Evolutionary conservation across 2,113 vertebrate genomes (phyloP).

Genomic region (Trematomus loennbergii): DNA sequence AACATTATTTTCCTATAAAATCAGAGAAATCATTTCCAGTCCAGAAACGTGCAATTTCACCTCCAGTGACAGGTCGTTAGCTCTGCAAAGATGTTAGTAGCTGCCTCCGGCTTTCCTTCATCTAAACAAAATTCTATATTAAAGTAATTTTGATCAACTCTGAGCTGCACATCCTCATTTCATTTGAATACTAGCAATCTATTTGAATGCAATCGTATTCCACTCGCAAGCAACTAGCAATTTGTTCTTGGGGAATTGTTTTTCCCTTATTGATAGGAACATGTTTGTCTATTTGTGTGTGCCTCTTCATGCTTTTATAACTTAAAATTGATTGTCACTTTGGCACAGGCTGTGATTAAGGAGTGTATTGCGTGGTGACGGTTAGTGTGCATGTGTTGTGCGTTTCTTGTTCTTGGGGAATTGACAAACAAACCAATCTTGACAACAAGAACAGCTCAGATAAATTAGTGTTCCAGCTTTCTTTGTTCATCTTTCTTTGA

Average conservation of each 20-base stretch:
- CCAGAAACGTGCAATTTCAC: background rate
- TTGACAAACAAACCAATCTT: constrained; percentile 55
- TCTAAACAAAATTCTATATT: constrained; percentile 1
- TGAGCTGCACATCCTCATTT: constrained; percentile 23
- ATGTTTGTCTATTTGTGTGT: background rate
- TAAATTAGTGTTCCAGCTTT: constrained; percentile 60
- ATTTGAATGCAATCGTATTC: constrained; percentile 21
- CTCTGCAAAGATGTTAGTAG: background rate
- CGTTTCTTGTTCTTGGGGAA: constrained; percentile 22
- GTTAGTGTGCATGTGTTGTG: constrained; percentile 1
- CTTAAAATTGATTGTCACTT: constrained; percentile 54
- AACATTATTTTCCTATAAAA: constrained; percentile 25
- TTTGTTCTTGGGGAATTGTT: constrained; percentile 12
- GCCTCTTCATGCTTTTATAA: constrained; percentile 17
- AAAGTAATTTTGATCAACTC: background rate
- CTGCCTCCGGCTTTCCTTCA: background rate
- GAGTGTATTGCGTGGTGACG: constrained; percentile 12
- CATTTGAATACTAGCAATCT: constrained; percentile 35
- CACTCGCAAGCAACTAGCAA: constrained; percentile 32
- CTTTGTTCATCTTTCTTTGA: constrained; percentile 54
- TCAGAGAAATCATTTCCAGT: background rate
- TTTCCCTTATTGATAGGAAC: constrained; percentile 23
- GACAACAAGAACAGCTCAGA: constrained; percentile 48
- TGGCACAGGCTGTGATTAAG: constrained; percentile 44
- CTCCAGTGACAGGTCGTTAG: constrained; percentile 26